Evolutionary conservation across 2,797 vertebrate genomes (phyloP).

Genomic region (Notolepis coatsorum): DNA sequence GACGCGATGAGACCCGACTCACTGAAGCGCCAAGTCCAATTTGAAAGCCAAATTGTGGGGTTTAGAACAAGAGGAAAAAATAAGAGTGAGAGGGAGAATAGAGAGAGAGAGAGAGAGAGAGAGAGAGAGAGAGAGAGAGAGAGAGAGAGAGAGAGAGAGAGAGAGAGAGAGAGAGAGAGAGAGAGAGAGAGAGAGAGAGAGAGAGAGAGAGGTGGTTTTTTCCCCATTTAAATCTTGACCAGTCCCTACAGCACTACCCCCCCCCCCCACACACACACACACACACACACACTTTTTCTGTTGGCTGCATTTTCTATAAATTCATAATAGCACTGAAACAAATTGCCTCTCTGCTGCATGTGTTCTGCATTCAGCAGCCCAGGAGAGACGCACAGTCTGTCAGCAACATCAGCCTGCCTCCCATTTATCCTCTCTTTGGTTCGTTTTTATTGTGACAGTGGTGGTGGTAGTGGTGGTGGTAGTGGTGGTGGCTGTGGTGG

Average conservation of each 20-base stretch:
- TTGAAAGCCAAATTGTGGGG: constrained; percentile 81
- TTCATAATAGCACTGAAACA: constrained; percentile 60
- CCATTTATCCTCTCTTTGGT: constrained; percentile 10
- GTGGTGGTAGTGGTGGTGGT: too few species aligned
- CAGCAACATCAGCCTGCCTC: constrained; percentile 2
- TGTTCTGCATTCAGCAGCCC: constrained; percentile 40
- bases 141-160: constrained; percentile 27
- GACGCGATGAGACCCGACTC: constrained; percentile 79
- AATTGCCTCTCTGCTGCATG: constrained; percentile 45
- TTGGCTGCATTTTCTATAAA: constrained; percentile 61
- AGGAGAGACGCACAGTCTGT: constrained; percentile 2
- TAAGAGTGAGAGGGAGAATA: too few species aligned
- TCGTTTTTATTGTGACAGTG: constrained; percentile 41
- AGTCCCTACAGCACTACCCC: constrained; percentile 60
- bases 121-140: constrained; percentile 67
- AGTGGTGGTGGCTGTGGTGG: too few species aligned
- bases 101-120: constrained; percentile 19
- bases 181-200: constrained; percentile 63
- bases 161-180: not conserved
- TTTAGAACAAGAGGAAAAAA: constrained; percentile 73
- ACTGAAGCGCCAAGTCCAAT: constrained; percentile 79
- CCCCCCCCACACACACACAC: too few species aligned
- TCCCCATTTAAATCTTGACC: constrained; percentile 67
- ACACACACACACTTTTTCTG: too few species aligned
- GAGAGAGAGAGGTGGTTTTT: constrained; percentile 71